phyloP scores from a whole-genome alignment of 1,140 invertebrate species.

The Acromyrmex charruanus region DNA sequence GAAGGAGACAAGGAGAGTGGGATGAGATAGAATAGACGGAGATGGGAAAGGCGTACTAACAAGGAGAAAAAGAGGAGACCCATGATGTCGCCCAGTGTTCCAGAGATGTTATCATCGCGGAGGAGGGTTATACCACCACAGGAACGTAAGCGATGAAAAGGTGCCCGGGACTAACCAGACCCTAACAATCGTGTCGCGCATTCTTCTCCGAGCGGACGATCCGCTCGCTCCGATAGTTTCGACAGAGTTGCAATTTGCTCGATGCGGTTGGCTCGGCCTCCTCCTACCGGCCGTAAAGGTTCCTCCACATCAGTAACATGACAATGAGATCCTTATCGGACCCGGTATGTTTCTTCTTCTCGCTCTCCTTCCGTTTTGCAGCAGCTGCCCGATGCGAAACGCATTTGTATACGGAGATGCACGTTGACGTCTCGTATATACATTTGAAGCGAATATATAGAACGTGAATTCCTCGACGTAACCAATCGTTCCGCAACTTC shows the following conservation, averaged over 20 bases:
- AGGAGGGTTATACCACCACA: conserved; percentile 69
- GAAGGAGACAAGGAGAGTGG: neutral
- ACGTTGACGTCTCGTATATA: neutral
- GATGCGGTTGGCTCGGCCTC: conserved; percentile 55
- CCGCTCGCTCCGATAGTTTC: conserved; percentile 75
- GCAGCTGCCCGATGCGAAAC: conserved; percentile 63
- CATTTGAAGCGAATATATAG: neutral
- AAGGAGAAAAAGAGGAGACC: conserved; percentile 39
- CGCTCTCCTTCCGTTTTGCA: conserved; percentile 22
- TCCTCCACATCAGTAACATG: conserved; percentile 60
- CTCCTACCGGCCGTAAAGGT: conserved; percentile 46
- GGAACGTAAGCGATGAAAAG: conserved; percentile 73
- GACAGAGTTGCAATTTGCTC: conserved; percentile 80
- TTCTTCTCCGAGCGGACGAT: conserved; percentile 70
- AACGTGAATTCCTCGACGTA: neutral
- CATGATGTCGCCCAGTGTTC: conserved; percentile 67
- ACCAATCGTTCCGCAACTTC: neutral
- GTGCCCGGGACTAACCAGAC: conserved; percentile 69
- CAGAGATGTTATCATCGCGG: conserved; percentile 73
- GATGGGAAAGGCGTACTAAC: conserved; percentile 22
- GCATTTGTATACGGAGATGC: conserved; percentile 48
- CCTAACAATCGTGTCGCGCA: conserved; percentile 75
- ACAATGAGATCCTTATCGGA: conserved; percentile 71
- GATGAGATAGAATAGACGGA: conserved; percentile 1
- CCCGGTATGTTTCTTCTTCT: conserved; percentile 55